Conservation (phyloP, 1,140 invertebrate genomes). For the Pachypeltis micranthus region DNA sequence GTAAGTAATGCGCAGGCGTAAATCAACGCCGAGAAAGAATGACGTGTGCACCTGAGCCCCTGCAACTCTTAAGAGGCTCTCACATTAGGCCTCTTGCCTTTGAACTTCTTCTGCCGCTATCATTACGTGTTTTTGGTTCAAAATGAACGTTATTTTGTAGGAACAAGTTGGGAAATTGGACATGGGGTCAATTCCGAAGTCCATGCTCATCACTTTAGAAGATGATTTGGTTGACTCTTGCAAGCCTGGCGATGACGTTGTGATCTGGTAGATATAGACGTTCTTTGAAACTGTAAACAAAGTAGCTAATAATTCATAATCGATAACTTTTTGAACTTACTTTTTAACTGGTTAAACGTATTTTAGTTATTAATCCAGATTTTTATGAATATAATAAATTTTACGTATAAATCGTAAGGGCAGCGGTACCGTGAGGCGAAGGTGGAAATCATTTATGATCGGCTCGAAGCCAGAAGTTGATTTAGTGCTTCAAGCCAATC, state of each 20-base stretch:
- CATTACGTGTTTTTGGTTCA: slow-evolving; percentile 9
- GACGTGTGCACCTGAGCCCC: no score
- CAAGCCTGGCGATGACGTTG: slow-evolving; percentile 79
- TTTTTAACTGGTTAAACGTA: no score
- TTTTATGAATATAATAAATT: background rate
- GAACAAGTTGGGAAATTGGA: slow-evolving; percentile 59
- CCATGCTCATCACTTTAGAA: slow-evolving; percentile 66
- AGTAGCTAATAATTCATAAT: no score
- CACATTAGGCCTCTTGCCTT: no score
- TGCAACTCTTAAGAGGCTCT: no score
- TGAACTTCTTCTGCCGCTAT: no score
- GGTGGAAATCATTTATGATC: slow-evolving; percentile 49
- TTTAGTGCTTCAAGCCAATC: slow-evolving; percentile 58
- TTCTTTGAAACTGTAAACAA: no score
- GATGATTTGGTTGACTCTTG: slow-evolving; percentile 78
- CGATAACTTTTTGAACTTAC: no score
- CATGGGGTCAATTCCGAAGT: slow-evolving; percentile 60
- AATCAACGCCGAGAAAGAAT: no score
- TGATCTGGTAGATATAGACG: slow-evolving; percentile 74
- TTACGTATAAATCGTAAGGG: slow-evolving; percentile 20
- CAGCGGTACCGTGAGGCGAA: slow-evolving; percentile 62
- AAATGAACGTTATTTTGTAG: slow-evolving; percentile 35
- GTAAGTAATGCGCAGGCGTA: no score
- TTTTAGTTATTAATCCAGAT: background rate
- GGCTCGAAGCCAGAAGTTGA: slow-evolving; percentile 56